These are phyloP conservation scores for Drosophila stalkeri DNA, from an alignment of 2,888 invertebrate species.

Conservation along the genomic window DNA sequence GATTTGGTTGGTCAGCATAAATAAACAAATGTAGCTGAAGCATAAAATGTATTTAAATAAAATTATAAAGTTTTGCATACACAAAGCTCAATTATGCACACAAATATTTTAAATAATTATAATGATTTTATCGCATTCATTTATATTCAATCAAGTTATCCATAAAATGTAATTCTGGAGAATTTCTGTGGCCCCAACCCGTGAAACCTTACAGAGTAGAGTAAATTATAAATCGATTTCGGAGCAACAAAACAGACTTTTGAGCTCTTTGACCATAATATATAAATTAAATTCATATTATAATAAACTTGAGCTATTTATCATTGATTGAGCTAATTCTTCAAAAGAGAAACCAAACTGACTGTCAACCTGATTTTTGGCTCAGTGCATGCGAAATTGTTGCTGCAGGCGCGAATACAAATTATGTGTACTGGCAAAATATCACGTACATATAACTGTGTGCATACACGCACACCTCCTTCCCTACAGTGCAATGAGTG, in stretches of 20 bases:
- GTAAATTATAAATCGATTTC: not conserved
- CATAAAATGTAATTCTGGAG: not conserved
- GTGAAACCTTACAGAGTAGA: not conserved
- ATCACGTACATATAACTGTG: slow-evolving; percentile 28
- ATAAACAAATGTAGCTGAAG: slow-evolving; percentile 36
- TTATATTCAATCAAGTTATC: not conserved
- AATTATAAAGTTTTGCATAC: slow-evolving; percentile 7
- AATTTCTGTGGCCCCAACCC: not conserved
- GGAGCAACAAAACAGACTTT: not conserved
- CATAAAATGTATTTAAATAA: slow-evolving; percentile 22
- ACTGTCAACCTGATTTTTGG: slow-evolving; percentile 10
- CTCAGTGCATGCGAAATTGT: slow-evolving; percentile 29
- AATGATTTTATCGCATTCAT: slow-evolving; percentile 23
- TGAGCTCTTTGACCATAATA: not conserved
- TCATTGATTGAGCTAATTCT: not conserved
- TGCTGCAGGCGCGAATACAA: slow-evolving; percentile 46
- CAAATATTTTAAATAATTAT: slow-evolving; percentile 11
- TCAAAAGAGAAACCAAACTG: not conserved
- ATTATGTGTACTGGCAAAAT: slow-evolving; percentile 42
- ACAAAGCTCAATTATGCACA: slow-evolving; percentile 7
- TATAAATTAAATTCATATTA: not conserved
- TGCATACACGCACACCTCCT: not conserved
- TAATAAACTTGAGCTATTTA: not conserved
- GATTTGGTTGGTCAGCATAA: slow-evolving; percentile 45
- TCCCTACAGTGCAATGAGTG: not conserved